These are phyloP conservation scores for Bothrops alternatus DNA, from an alignment of 2,797 vertebrate species.

Conservation along the genomic window DNA sequence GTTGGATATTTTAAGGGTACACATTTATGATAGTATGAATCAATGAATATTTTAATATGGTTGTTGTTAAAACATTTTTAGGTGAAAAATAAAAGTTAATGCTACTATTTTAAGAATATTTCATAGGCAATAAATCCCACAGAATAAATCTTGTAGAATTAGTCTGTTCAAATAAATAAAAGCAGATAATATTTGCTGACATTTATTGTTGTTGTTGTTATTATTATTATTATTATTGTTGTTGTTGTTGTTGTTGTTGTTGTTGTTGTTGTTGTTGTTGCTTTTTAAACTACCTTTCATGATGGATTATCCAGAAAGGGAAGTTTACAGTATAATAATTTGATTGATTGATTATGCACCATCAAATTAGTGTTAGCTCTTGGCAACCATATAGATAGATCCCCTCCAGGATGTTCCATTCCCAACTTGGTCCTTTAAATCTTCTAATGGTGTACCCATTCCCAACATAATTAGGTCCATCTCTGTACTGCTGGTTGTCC, in stretches of 20 bases:
- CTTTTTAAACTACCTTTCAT: not conserved
- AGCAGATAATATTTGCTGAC: not conserved
- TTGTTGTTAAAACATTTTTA: not conserved
- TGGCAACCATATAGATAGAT: not conserved
- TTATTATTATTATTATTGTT: too few species aligned
- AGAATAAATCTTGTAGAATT: not conserved
- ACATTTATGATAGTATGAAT: conserved; percentile 19
- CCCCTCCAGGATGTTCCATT: not conserved
- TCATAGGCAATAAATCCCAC: not conserved
- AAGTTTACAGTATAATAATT: not conserved
- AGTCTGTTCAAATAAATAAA: not conserved
- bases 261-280: too few species aligned
- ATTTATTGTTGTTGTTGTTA: not conserved
- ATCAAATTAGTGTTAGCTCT: not conserved
- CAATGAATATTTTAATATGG: not conserved
- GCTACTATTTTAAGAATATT: not conserved
- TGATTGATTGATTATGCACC: not conserved
- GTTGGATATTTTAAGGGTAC: conserved; percentile 37
- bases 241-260: too few species aligned
- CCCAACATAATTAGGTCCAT: not conserved
- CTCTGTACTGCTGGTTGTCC: not conserved
- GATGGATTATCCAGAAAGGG: not conserved
- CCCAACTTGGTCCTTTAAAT: not conserved
- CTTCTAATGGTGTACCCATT: not conserved
- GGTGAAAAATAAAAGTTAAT: not conserved